Percentiles rank a stretch among this genome's conserved stretches.
phyloP scores from a whole-genome alignment of 2,888 invertebrate genomes.

The Monochamus alternatus region DNA sequence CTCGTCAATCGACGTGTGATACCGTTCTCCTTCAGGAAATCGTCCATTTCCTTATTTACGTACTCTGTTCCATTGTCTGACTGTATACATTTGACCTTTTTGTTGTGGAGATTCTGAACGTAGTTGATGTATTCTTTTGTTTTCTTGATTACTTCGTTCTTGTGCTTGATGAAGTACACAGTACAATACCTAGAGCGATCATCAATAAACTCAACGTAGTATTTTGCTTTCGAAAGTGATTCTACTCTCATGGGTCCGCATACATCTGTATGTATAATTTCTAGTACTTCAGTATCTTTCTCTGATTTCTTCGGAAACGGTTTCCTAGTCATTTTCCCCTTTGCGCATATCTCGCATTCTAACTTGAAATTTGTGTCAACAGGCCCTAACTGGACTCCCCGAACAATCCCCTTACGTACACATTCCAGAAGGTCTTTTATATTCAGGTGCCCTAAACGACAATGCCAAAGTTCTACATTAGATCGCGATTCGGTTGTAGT shows the following conservation, averaged over 20 bases:
- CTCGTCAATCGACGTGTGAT: conserved; percentile 47
- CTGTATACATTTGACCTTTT: conserved; percentile 46
- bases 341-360: conserved; percentile 16
- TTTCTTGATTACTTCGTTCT: conserved; percentile 49
- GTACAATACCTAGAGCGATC: conserved; percentile 50
- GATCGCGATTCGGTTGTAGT: neutral
- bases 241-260: conserved; percentile 42
- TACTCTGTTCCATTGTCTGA: conserved; percentile 53
- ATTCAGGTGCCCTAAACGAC: conserved; percentile 29
- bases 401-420: neutral
- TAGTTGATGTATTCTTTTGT: conserved; percentile 46
- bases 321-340: conserved; percentile 29
- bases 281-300: neutral
- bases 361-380: neutral
- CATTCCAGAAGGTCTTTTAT: conserved; percentile 3
- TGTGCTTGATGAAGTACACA: conserved; percentile 22
- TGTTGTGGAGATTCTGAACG: conserved; percentile 52
- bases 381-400: neutral
- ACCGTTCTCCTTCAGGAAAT: conserved; percentile 43
- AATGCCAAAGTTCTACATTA: conserved; percentile 15
- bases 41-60: conserved; percentile 41
- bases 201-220: conserved; percentile 56
- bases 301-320: conserved; percentile 26
- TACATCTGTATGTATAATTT: conserved; percentile 35
- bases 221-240: conserved; percentile 44